Evolutionary conservation across 2,797 vertebrate genomes (phyloP), one percentile per base, ranked within the genome.

Genomic region (Alectoris magna): DNA sequence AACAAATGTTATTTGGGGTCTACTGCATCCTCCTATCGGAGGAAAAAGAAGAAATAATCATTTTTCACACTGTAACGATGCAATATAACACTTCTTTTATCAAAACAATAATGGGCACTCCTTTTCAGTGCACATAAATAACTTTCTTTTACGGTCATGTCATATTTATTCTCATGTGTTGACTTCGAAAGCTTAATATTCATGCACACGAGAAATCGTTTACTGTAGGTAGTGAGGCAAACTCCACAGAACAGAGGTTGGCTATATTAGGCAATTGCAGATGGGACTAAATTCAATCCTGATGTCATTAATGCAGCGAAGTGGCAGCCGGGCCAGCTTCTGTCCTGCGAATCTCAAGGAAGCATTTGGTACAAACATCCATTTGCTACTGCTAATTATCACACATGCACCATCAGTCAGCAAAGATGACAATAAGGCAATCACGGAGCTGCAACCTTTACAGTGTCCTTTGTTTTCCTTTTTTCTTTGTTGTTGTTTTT

Each of bases 111-210:
- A 95, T 2, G 3, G 58, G 36, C 62, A 69, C 58, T 87, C 84
- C 18, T 84, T 94, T 82, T 77, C 85, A 82, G 43, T 29, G 41
- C 17, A 64, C 68, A 80, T 60, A 88, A 68, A 67, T 75, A 96
- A 82, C 91, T 94, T 87, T 17, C 69, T 88, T 88, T 84, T 82
- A 92, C 68, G 90, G 92, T 74, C 83, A 79, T 68, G 73, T 86
- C 66, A 34, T 48, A 95, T 95, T 95, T 93, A 91, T 77, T 67
- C n/a, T 91, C 38, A 58, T 63, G 74, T 14, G 3, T 88, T 90
- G 93, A 81, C 79, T 79, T 44, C 24, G 34, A 16, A 88, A 90
- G 66, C 66, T 95, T 95, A 93, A 92, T 92, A 95, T 92, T 95
- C 87, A 89, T 82, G 68, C 77, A 62, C 62, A 68, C 55, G 21